Percentiles rank a stretch among this genome's conserved stretches.
Conservation (phyloP, 2,797 vertebrate species). For the Cirrhinus mrigala region DNA sequence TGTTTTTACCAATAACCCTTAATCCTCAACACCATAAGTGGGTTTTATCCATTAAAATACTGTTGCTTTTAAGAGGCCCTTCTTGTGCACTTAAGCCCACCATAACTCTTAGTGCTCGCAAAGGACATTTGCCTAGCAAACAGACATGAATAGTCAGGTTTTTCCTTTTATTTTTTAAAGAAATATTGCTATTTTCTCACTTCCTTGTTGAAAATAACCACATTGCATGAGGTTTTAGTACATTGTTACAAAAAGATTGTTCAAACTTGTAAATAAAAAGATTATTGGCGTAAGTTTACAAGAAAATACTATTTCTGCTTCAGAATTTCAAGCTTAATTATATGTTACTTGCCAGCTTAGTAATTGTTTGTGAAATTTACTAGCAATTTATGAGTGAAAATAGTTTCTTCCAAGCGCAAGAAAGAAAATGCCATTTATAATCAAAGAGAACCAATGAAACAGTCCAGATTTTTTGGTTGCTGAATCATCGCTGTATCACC, state of each 20-base stretch:
- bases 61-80: slow-evolving; percentile 49
- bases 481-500: background rate
- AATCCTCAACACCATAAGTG: slow-evolving; percentile 59
- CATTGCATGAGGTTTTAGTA: background rate
- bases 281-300: background rate
- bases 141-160: background rate
- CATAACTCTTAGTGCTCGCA: slow-evolving; percentile 47
- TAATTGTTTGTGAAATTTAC: background rate
- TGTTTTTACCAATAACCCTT: slow-evolving; percentile 60
- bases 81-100: slow-evolving; percentile 53
- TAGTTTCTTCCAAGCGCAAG: background rate
- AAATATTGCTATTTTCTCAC: background rate
- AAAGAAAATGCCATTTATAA: background rate
- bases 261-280: background rate
- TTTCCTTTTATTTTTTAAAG: background rate
- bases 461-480: background rate
- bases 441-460: background rate
- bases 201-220: background rate
- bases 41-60: slow-evolving; percentile 61
- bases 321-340: background rate
- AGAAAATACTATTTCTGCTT: background rate
- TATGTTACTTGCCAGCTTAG: background rate
- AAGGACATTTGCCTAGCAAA: slow-evolving; percentile 1
- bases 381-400: background rate
- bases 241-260: background rate